Evolutionary conservation across 2,888 invertebrate genomes (phyloP).

Genomic region (Caenorhabditis zanzibari): DNA sequence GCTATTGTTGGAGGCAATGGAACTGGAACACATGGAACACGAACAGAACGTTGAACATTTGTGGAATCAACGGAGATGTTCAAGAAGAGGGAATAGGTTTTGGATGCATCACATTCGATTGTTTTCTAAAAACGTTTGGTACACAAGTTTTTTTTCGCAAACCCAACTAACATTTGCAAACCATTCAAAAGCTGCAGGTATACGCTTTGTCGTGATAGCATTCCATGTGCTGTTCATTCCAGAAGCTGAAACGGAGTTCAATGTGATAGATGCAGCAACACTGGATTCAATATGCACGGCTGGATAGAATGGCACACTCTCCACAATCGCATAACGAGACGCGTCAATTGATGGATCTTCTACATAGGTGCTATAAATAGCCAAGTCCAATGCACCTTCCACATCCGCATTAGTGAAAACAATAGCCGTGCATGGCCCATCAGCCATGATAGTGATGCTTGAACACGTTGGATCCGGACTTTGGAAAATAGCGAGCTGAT

Average conservation of each 20-base stretch:
- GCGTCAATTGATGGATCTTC: conserved; percentile 42
- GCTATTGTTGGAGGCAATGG: background rate
- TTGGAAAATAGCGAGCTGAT: conserved; percentile 32
- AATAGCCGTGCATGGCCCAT: conserved; percentile 32
- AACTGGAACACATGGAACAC: conserved; percentile 37
- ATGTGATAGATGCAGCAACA: background rate
- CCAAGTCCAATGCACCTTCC: conserved; percentile 22
- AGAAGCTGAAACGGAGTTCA: conserved; percentile 25
- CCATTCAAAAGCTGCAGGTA: conserved; percentile 33
- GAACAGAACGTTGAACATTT: conserved; percentile 37
- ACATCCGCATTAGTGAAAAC: conserved; percentile 44
- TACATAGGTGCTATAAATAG: conserved; percentile 37
- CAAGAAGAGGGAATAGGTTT: conserved; percentile 33
- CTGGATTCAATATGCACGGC: conserved; percentile 38
- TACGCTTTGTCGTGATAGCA: background rate
- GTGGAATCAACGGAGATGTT: conserved; percentile 28
- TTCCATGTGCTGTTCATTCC: background rate
- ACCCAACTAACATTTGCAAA: conserved; percentile 14
- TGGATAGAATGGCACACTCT: conserved; percentile 35
- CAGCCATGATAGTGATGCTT: conserved; percentile 3
- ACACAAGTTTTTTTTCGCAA: background rate
- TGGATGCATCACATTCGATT: conserved; percentile 17
- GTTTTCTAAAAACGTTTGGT: background rate
- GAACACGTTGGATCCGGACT: conserved; percentile 35
- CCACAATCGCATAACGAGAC: conserved; percentile 53